These are phyloP conservation scores for Monopis laevigella DNA, from an alignment of 2,888 invertebrate species.

Conservation along the genomic window DNA sequence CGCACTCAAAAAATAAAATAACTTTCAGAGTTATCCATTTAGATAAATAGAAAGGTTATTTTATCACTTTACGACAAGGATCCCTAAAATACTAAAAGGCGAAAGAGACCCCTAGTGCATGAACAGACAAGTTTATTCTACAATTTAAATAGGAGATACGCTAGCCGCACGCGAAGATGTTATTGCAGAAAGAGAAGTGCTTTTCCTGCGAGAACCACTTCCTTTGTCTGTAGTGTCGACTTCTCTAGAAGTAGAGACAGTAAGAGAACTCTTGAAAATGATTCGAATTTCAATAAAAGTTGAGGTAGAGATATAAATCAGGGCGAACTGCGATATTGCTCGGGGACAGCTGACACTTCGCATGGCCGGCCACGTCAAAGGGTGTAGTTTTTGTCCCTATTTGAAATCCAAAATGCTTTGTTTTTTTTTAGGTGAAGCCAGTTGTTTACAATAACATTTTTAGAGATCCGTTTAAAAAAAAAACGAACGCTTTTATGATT, in stretches of 20 bases:
- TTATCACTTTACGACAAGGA: too few relatives aligned
- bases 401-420: too few relatives aligned
- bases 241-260: too few relatives aligned
- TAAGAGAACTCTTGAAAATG: conserved; percentile 12
- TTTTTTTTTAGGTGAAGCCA: too few relatives aligned
- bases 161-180: background rate
- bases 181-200: conserved; percentile 4
- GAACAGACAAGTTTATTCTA: conserved; percentile 1
- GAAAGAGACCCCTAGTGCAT: background rate
- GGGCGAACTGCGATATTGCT: conserved; percentile 33
- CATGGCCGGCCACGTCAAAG: background rate
- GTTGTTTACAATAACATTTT: too few relatives aligned
- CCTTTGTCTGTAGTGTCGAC: conserved; percentile 11
- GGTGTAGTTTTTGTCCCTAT: conserved; percentile 2
- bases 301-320: conserved; percentile 50
- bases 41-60: too few relatives aligned
- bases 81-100: too few relatives aligned
- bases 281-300: conserved; percentile 55
- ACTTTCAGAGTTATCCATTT: too few relatives aligned
- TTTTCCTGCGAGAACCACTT: conserved; percentile 7
- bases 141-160: conserved; percentile 3
- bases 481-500: too few relatives aligned
- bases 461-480: too few relatives aligned
- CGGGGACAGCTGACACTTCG: conserved; percentile 35
- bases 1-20: too few relatives aligned